These are phyloP conservation scores for Enteromius afrohamiltoni DNA, from an alignment of 2,797 vertebrate species.

Conservation along the genomic window DNA sequence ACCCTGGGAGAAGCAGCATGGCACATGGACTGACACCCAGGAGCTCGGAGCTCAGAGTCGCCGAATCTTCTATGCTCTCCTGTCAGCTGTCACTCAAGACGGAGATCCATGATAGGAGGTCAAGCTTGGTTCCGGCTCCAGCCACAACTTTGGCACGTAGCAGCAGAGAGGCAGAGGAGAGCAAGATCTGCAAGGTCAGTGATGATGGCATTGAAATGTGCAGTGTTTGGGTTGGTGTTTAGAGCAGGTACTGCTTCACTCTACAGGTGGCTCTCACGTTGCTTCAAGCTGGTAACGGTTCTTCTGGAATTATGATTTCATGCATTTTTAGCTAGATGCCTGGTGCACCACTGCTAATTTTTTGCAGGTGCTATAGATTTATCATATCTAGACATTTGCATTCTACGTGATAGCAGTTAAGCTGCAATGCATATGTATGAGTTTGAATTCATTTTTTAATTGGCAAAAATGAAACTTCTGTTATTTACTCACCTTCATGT, in stretches of 20 bases:
- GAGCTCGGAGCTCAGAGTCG: conserved; percentile 79
- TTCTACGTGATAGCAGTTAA: not conserved
- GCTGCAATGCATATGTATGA: too few relatives aligned
- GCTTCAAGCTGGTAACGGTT: not conserved
- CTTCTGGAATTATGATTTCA: conserved; percentile 3
- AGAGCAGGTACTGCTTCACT: conserved; percentile 13
- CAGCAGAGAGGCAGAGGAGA: conserved; percentile 84
- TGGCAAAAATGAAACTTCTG: not conserved
- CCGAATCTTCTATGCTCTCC: conserved; percentile 73
- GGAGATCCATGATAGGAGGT: conserved; percentile 82
- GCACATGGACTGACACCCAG: conserved; percentile 79
- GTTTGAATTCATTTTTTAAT: not conserved
- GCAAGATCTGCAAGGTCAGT: conserved; percentile 91
- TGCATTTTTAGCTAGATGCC: not conserved
- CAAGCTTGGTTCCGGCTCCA: conserved; percentile 46
- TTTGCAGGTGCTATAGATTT: conserved; percentile 26
- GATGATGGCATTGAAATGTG: not conserved
- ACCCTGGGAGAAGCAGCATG: conserved; percentile 60
- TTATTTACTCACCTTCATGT: not conserved
- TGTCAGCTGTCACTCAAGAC: conserved; percentile 88
- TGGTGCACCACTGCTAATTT: not conserved
- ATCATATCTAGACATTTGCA: not conserved
- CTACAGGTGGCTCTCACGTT: conserved; percentile 59
- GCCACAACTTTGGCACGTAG: conserved; percentile 36
- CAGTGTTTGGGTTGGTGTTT: not conserved